phyloP scores from a whole-genome alignment of 2,113 vertebrate genomes.

The Otocyon megalotis region DNA sequence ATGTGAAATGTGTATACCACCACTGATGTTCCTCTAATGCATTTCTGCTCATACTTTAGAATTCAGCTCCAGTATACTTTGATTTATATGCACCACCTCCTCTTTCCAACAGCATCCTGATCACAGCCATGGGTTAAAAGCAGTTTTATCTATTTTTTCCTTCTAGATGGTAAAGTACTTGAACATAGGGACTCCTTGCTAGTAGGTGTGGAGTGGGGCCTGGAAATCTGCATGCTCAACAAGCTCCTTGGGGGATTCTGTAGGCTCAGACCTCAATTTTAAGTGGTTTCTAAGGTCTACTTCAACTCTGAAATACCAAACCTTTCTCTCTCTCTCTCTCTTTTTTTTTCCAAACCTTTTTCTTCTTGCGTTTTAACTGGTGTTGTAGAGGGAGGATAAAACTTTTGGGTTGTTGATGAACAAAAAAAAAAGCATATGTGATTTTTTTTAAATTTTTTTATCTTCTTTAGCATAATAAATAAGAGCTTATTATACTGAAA shows the following conservation, averaged over 20 bases:
- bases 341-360: background rate
- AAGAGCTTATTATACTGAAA: conserved; percentile 27
- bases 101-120: background rate
- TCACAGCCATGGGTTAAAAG: background rate
- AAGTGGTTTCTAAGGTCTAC: conserved; percentile 31
- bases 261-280: background rate
- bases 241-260: background rate
- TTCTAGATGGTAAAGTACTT: background rate
- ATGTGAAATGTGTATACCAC: background rate
- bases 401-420: background rate
- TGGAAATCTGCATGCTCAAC: background rate
- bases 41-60: conserved; percentile 1
- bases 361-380: background rate
- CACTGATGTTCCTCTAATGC: background rate
- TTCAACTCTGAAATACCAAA: conserved; percentile 27
- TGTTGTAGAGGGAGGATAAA: background rate
- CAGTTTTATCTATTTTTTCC: background rate
- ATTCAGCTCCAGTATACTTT: background rate
- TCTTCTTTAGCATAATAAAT: background rate
- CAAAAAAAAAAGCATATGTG: background rate
- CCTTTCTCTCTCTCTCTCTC: background rate
- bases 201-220: background rate
- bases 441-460: too few relatives aligned
- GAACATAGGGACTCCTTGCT: background rate
- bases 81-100: background rate